These are phyloP conservation scores for Pollenia amentaria DNA, from an alignment of 2,888 invertebrate species.

Conservation along the genomic window DNA sequence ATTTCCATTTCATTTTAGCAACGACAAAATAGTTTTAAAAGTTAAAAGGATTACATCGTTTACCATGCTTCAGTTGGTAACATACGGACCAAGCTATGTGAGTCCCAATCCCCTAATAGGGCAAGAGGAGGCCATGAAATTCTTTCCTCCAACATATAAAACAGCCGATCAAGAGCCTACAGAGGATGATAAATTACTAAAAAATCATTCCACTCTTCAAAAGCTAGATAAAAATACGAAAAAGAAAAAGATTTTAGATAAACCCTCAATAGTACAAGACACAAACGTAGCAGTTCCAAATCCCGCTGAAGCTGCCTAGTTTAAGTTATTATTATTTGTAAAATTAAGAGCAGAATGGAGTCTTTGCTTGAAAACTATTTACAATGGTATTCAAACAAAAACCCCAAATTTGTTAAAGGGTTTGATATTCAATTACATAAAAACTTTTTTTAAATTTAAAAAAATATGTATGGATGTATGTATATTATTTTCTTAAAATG, in stretches of 20 bases:
- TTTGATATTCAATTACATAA: too few species aligned
- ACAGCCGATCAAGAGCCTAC: slow-evolving; percentile 83
- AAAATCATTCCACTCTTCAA: not conserved
- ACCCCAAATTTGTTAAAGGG: too few species aligned
- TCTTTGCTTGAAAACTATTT: not conserved
- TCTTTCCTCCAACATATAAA: slow-evolving; percentile 87
- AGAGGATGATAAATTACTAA: slow-evolving; percentile 70
- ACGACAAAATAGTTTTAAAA: slow-evolving; percentile 89
- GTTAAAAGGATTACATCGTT: slow-evolving; percentile 88
- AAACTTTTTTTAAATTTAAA: too few species aligned
- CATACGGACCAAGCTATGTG: slow-evolving; percentile 89
- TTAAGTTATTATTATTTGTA: not conserved
- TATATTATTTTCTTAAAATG: too few species aligned
- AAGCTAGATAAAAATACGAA: not conserved
- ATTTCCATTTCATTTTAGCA: slow-evolving; percentile 83
- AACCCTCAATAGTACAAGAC: not conserved
- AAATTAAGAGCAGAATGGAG: too few species aligned
- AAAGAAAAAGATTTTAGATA: not conserved
- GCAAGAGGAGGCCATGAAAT: slow-evolving; percentile 87
- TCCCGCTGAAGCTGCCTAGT: slow-evolving; percentile 10
- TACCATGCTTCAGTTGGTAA: slow-evolving; percentile 87
- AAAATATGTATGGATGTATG: too few species aligned
- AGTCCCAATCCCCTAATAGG: slow-evolving; percentile 88
- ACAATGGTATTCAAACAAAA: too few species aligned
- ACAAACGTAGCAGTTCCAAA: not conserved